Evolutionary conservation across 2,888 invertebrate species (phyloP), one percentile per base, ranked within the genome.

Genomic region (Apodemia mormo): DNA sequence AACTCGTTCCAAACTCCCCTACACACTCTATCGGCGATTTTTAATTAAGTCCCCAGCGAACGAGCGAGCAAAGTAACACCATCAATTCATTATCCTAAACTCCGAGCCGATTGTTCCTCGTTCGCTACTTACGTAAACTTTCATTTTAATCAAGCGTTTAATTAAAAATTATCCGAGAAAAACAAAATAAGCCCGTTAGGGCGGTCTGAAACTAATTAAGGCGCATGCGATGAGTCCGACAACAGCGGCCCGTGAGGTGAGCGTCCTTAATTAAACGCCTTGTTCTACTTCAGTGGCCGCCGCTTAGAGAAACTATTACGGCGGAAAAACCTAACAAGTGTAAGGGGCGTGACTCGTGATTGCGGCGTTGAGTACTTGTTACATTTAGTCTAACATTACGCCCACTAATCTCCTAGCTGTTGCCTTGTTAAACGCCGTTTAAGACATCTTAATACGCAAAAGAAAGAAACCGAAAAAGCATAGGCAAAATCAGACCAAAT

Each of bases 71-170:
- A 89, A 90, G 92, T 91, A 92, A 92, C 93, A 92, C 92, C 92
- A 93, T 92, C 92, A 93, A 93, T 93, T 92, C 92, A 93, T 92
- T 93, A 93, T 92, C 92, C 93, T 92, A 92, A 93, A 92, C 93
- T 93, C 92, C 82, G 86, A 86, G 89, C 87, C 91, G 92, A 93
- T 92, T 92, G 92, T 92, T 92, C 89, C 89, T 87, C 90, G 92
- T 87, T 88, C 90, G 92, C 89, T 92, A 93, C 93, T 93, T 93
- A 92, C 89, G 90, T 92, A 92, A 93, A 93, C 92, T 93, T 92
- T 93, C 91, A 93, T 93, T 93, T 93, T 93, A 92, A 93, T 93
- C 93, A 93, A 92, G 92, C 93, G 90, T 93, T 92, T 93, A 93
- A 93, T 93, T 93, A 92, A 93, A 93, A 93, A 93, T 93, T 93